phyloP scores from a whole-genome alignment of 2,113 vertebrate genomes.

The Haemorhous mexicanus region DNA sequence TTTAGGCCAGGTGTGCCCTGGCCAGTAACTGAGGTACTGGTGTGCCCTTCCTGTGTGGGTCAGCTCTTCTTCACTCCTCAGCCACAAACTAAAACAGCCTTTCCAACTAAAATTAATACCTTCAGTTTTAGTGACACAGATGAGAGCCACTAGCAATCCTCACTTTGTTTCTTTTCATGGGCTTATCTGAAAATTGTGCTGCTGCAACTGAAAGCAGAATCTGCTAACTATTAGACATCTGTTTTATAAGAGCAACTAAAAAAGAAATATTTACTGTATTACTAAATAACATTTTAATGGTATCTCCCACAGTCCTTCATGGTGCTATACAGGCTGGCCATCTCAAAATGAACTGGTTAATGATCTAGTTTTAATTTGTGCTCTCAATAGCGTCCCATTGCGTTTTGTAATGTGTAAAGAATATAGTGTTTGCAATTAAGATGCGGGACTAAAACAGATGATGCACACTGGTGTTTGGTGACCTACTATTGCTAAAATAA shows the following conservation, averaged over 20 bases:
- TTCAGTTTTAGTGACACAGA: neutral
- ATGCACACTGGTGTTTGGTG: neutral
- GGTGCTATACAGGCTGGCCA: neutral
- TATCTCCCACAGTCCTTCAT: neutral
- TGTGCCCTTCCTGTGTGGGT: neutral
- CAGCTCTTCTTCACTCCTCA: neutral
- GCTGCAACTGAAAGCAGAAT: neutral
- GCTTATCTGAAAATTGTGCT: neutral
- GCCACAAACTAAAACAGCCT: neutral
- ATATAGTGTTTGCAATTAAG: neutral
- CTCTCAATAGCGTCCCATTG: neutral
- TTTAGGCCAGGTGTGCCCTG: neutral
- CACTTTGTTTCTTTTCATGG: neutral
- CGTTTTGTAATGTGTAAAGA: neutral
- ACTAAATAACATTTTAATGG: neutral
- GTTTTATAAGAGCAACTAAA: neutral
- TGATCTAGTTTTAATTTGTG: neutral
- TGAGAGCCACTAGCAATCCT: neutral
- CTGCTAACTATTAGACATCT: neutral
- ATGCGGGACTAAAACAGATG: neutral
- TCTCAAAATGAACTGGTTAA: neutral
- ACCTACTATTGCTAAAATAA: neutral
- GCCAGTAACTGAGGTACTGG: neutral
- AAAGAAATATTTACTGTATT: neutral
- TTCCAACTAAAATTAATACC: neutral